A percentile compares a stretch with the other conserved stretches of the same genome.
These are phyloP conservation scores for Selenia dentaria DNA, from an alignment of 2,888 invertebrate species.

Conservation along the genomic window DNA sequence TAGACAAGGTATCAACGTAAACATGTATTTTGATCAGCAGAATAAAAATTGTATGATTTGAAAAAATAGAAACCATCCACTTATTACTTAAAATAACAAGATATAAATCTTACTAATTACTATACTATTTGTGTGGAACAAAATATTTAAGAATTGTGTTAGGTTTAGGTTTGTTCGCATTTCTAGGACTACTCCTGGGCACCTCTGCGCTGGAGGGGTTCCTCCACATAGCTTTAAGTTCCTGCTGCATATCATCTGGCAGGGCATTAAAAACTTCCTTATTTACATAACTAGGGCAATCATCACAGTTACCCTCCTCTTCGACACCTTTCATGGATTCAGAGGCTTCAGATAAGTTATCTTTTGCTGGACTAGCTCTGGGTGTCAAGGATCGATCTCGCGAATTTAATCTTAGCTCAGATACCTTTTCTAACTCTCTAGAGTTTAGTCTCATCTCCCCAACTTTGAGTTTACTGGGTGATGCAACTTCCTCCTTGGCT, in stretches of 20 bases:
- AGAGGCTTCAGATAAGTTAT: conserved; percentile 67
- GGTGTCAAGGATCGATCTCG: conserved; percentile 74
- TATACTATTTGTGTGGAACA: conserved; percentile 87
- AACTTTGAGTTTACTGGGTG: conserved; percentile 88
- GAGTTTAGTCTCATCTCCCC: conserved; percentile 87
- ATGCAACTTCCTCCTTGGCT: conserved; percentile 83
- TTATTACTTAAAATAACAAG: conserved; percentile 81
- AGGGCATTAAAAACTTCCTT: conserved; percentile 88
- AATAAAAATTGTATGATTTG: conserved; percentile 83
- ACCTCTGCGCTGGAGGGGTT: conserved; percentile 72
- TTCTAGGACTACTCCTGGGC: conserved; percentile 72
- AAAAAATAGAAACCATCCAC: conserved; percentile 85
- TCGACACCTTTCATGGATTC: conserved; percentile 69
- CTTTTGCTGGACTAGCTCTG: conserved; percentile 75
- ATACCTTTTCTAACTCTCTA: conserved; percentile 85
- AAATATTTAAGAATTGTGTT: conserved; percentile 89
- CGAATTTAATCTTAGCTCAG: conserved; percentile 73
- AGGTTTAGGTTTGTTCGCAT: conserved; percentile 81
- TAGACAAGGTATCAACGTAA: conserved; percentile 72
- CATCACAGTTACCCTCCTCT: conserved; percentile 69
- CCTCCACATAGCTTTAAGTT: conserved; percentile 88
- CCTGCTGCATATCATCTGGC: conserved; percentile 89
- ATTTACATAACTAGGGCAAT: conserved; percentile 88
- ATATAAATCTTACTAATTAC: conserved; percentile 80
- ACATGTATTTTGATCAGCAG: conserved; percentile 83